Percentiles rank a stretch among this genome's conserved stretches.
These are phyloP conservation scores for Falco naumanni DNA, from an alignment of 2,797 vertebrate genomes.

Conservation along the genomic window DNA sequence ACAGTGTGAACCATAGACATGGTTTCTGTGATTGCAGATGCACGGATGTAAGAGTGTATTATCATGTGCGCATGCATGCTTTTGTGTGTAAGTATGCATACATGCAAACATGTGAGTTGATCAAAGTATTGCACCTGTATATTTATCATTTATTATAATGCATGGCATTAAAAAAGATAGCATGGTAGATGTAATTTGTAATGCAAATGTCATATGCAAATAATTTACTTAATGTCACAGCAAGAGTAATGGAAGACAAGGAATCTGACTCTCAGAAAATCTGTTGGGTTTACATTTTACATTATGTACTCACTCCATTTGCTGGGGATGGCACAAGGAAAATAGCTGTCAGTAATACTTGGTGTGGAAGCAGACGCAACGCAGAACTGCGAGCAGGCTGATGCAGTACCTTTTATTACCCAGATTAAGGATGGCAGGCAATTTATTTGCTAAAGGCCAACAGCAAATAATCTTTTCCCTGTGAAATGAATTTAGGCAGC, in stretches of 20 bases:
- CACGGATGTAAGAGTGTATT: neutral
- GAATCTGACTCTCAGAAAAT: neutral
- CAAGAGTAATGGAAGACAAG: neutral
- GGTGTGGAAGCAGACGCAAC: neutral
- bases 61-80: rapidly evolving
- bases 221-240: neutral
- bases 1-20: neutral
- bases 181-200: neutral
- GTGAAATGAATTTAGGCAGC: constrained; percentile 37
- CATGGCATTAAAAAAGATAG: neutral
- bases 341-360: constrained; percentile 26
- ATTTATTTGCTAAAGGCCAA: constrained; percentile 31
- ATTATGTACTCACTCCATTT: neutral
- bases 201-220: constrained; percentile 13
- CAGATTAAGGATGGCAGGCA: constrained; percentile 11
- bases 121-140: neutral
- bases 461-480: constrained; percentile 15
- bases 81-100: rapidly evolving
- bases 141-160: neutral
- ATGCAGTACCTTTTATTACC: constrained; percentile 30
- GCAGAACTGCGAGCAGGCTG: neutral
- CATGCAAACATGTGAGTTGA: neutral
- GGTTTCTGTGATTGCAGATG: neutral
- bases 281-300: constrained; percentile 7
- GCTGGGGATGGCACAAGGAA: neutral